Evolutionary conservation across 1,140 invertebrate species (phyloP).

Genomic region (Anastrepha ludens): DNA sequence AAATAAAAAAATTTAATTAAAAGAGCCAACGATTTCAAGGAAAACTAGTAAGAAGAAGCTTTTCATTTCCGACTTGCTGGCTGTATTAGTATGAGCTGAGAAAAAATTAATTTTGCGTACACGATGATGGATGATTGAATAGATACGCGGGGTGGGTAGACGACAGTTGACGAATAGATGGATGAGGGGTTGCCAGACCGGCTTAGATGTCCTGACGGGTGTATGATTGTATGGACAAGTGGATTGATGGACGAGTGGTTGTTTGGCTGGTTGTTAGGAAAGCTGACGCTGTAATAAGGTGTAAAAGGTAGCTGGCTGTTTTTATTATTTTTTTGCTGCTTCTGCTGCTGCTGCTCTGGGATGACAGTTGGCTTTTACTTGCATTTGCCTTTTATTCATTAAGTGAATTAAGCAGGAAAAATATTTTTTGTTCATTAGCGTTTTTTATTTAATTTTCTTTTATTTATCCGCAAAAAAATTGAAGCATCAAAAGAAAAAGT

Average conservation of each 20-base stretch:
- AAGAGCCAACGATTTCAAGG: slow-evolving; percentile 53
- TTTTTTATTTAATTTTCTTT: slow-evolving; percentile 40
- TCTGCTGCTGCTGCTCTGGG: not conserved
- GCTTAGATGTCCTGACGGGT: not conserved
- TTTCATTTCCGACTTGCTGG: not conserved
- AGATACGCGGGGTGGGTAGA: slow-evolving; percentile 3
- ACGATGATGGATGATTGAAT: slow-evolving; percentile 54
- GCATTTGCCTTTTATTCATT: slow-evolving; percentile 57
- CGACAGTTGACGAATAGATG: not conserved
- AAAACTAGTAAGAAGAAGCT: slow-evolving; percentile 32
- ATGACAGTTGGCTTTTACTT: slow-evolving; percentile 40
- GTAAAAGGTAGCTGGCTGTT: slow-evolving; percentile 14
- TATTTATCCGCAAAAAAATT: not conserved
- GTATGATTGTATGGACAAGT: slow-evolving; percentile 45
- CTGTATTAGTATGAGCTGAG: not conserved
- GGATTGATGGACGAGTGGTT: slow-evolving; percentile 40
- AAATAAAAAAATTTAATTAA: slow-evolving; percentile 58
- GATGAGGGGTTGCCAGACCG: not conserved
- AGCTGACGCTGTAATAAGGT: not conserved
- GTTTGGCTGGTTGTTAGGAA: not conserved
- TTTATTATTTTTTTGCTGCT: not conserved
- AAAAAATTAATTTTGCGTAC: slow-evolving; percentile 44
- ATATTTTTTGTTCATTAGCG: slow-evolving; percentile 58
- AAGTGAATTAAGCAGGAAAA: slow-evolving; percentile 56
- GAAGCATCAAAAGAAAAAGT: slow-evolving; percentile 43